Evolutionary conservation across 2,888 invertebrate species (phyloP), one percentile per base, ranked within the genome.

Genomic region (Odontocolon sp.): DNA sequence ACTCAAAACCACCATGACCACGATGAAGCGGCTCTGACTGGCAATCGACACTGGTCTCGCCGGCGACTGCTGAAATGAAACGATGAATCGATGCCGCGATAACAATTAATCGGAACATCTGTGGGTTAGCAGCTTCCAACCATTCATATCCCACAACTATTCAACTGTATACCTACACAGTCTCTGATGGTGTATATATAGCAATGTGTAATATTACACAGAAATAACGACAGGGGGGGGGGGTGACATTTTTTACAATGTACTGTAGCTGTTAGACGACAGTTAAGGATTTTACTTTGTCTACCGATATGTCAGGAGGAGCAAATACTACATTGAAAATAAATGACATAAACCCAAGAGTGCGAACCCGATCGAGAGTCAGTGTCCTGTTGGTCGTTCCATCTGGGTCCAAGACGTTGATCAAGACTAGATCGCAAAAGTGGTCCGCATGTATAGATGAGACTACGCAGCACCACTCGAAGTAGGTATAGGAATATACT

Each of bases 391-490:
- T 52, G 3, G 42, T 56, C 40, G 56, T n/a, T n/a, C n/a, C n/a
- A n/a, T n/a, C n/a, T 47, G 38, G 40, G 26, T 56, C 63, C 33
- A 28, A 61, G 57, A 63, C 50, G 42, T 28, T 52, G 71, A 36
- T 36, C 71, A 54, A 63, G 70, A 54, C 68, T 45, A 68, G 50
- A 47, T 72, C 61, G 69, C 69, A 70, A 77, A 78, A 77, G 79
- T 73, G 64, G 69, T 70, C 72, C 42, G 57, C 56, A 77, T 73
- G 64, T 54, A 75, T 78, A 75, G 73, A 73, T 67, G 64, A 77
- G 74, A 73, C 67, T 42, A 64, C 56, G 63, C 50, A 59, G 68
- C 54, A 50, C 57, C 69, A 45, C 47, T 56, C n/a, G n/a, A n/a
- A n/a, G 63, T 72, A 50, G 45, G 50, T 77, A 72, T 68, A 72